Evolutionary conservation across 2,888 invertebrate genomes (phyloP).

Genomic region (Watsonalla binaria): DNA sequence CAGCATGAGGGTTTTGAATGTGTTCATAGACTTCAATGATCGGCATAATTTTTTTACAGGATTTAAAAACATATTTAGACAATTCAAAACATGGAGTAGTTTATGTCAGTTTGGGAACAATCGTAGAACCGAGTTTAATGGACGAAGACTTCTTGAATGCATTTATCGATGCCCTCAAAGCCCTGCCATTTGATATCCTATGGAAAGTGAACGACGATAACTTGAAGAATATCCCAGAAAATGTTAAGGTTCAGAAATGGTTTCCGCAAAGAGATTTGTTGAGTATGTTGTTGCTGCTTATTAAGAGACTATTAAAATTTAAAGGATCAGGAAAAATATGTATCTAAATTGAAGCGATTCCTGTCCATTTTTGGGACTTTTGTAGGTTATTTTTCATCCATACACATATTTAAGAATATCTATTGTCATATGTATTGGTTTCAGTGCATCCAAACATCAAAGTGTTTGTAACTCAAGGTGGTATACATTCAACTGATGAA

Average conservation of each 20-base stretch:
- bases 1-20: too few relatives aligned
- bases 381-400: too few relatives aligned
- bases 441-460: slow-evolving; percentile 32
- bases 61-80: slow-evolving; percentile 41
- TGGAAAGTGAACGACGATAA: slow-evolving; percentile 30
- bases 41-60: slow-evolving; percentile 17
- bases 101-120: slow-evolving; percentile 51
- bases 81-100: slow-evolving; percentile 47
- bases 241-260: slow-evolving; percentile 29
- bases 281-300: slow-evolving; percentile 7
- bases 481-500: slow-evolving; percentile 25
- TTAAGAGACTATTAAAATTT: neutral
- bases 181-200: slow-evolving; percentile 24
- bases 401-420: neutral
- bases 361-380: too few relatives aligned
- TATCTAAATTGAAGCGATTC: too few relatives aligned
- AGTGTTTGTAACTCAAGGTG: slow-evolving; percentile 27
- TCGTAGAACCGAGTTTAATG: slow-evolving; percentile 35
- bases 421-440: slow-evolving; percentile 6
- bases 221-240: slow-evolving; percentile 17
- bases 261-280: slow-evolving; percentile 32
- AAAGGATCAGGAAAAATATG: neutral
- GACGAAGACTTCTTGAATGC: slow-evolving; percentile 19
- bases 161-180: slow-evolving; percentile 24
- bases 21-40: too few relatives aligned